These are phyloP conservation scores for Chydorus sphaericus DNA, from an alignment of 2,888 invertebrate genomes.

Conservation along the genomic window DNA sequence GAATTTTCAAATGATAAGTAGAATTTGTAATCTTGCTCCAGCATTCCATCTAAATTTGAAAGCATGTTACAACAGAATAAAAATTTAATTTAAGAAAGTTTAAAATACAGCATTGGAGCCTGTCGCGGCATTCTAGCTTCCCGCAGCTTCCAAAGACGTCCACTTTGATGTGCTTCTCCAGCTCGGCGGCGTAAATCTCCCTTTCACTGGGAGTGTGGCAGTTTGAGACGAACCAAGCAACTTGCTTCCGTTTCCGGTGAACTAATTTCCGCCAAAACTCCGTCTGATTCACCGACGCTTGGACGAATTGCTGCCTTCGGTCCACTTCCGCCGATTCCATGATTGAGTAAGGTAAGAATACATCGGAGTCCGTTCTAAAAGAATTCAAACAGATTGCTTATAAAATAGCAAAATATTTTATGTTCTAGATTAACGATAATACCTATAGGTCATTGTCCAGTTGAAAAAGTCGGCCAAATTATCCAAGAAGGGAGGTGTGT, in stretches of 20 bases:
- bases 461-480: neutral
- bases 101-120: neutral
- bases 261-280: neutral
- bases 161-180: neutral
- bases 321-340: neutral
- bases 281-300: neutral
- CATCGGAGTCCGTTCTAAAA: neutral
- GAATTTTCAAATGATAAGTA: neutral
- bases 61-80: too few relatives aligned
- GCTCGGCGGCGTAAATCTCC: neutral
- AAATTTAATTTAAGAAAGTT: neutral
- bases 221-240: constrained; percentile 1
- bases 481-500: neutral
- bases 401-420: neutral
- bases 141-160: neutral
- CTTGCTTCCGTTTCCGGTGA: neutral
- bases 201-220: neutral
- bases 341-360: neutral
- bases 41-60: neutral
- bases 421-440: neutral
- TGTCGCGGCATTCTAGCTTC: neutral
- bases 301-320: neutral
- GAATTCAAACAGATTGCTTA: neutral
- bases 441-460: constrained; percentile 1
- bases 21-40: neutral